Conservation (phyloP, 1,140 invertebrate genomes). For the Platyura marginata region DNA sequence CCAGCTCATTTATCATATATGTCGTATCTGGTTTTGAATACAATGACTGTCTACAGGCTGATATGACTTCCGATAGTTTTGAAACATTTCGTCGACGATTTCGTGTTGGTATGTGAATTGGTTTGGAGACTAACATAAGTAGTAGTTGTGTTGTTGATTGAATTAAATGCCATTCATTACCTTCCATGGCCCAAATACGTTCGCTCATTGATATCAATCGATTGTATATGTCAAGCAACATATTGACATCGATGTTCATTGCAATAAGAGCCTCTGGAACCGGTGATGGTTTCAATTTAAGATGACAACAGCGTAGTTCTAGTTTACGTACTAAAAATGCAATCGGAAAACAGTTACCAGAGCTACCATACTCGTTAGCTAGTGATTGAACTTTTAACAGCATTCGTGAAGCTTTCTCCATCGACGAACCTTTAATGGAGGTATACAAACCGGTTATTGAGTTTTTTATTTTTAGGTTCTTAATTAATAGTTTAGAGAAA, state of each 20-base stretch:
- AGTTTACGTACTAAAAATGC: slow-evolving; percentile 55
- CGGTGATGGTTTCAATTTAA: slow-evolving; percentile 41
- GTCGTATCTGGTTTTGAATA: slow-evolving; percentile 46
- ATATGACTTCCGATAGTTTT: slow-evolving; percentile 44
- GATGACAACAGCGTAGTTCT: slow-evolving; percentile 50
- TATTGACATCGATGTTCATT: slow-evolving; percentile 48
- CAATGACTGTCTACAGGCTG: slow-evolving; percentile 40
- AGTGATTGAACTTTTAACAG: slow-evolving; percentile 53
- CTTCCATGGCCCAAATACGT: slow-evolving; percentile 52
- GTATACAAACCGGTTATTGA: too few relatives aligned
- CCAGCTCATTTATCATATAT: slow-evolving; percentile 16
- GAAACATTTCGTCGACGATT: slow-evolving; percentile 36
- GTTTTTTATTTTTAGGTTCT: too few relatives aligned
- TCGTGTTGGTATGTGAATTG: slow-evolving; percentile 12
- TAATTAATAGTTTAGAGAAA: too few relatives aligned
- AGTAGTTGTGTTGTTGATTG: slow-evolving; percentile 46
- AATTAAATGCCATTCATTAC: slow-evolving; percentile 58
- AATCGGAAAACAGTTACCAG: slow-evolving; percentile 58
- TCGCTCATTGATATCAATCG: slow-evolving; percentile 53
- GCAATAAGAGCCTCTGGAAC: slow-evolving; percentile 44
- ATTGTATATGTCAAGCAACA: slow-evolving; percentile 55
- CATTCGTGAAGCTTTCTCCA: slow-evolving; percentile 44
- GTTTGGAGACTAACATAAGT: slow-evolving; percentile 29
- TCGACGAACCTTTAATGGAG: too few relatives aligned
- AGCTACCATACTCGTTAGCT: slow-evolving; percentile 50